These are phyloP conservation scores for Plodia interpunctella DNA, from an alignment of 1,140 invertebrate genomes.

Conservation along the genomic window DNA sequence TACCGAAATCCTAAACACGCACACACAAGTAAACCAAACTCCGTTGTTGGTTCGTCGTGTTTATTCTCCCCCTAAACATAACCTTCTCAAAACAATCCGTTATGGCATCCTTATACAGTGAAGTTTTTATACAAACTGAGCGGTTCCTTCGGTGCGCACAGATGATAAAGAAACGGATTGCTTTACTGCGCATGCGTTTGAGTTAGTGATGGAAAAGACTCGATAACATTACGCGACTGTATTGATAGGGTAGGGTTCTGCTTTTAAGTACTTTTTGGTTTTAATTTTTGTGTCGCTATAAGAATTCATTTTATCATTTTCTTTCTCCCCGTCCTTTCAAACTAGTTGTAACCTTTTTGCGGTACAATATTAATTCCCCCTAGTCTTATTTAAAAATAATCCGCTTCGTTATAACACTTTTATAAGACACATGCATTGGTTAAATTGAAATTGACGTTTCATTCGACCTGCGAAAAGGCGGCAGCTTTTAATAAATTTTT, in stretches of 20 bases:
- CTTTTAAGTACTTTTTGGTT: no score
- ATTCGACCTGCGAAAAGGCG: no score
- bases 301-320: no score
- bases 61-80: not conserved
- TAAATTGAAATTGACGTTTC: no score
- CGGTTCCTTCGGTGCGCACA: not conserved
- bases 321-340: no score
- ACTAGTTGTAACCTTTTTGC: no score
- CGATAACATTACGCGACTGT: constrained; percentile 9
- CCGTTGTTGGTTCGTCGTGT: not conserved
- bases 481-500: no score
- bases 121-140: not conserved
- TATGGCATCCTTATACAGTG: not conserved
- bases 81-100: not conserved
- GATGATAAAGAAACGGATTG: not conserved
- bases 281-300: no score
- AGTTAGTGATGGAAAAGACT: constrained; percentile 26
- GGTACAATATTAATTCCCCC: no score
- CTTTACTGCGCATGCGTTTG: constrained; percentile 29
- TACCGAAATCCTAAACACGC: not conserved
- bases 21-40: not conserved
- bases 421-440: no score
- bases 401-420: no score
- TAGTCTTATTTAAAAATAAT: no score
- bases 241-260: not conserved